phyloP scores from a whole-genome alignment of 2,797 vertebrate genomes.

The Luscinia luscinia region DNA sequence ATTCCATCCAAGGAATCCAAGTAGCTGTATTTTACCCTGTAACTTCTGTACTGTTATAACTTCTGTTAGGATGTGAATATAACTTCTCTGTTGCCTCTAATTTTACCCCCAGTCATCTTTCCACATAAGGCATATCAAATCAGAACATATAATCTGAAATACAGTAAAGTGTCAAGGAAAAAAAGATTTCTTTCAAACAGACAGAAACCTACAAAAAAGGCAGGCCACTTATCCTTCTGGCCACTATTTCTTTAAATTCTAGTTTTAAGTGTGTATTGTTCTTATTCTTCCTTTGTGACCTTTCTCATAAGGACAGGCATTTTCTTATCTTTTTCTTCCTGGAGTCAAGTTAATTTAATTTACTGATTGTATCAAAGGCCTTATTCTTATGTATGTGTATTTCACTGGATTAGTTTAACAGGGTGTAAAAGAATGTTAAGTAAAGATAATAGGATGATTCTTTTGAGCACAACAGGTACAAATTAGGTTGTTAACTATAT shows the following conservation, averaged over 20 bases:
- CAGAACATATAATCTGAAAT: not conserved
- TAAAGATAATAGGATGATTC: slow-evolving; percentile 73
- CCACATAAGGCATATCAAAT: not conserved
- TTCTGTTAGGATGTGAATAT: not conserved
- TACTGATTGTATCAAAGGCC: slow-evolving; percentile 73
- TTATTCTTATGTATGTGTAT: slow-evolving; percentile 67
- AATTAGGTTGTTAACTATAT: slow-evolving; percentile 62
- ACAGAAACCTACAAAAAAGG: not conserved
- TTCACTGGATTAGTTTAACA: slow-evolving; percentile 70
- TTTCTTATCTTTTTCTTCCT: slow-evolving; percentile 71
- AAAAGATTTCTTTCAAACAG: not conserved
- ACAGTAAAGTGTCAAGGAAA: not conserved
- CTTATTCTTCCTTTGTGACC: slow-evolving; percentile 42
- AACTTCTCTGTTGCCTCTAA: not conserved
- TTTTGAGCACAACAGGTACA: slow-evolving; percentile 66
- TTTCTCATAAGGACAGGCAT: slow-evolving; percentile 58
- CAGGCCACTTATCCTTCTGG: not conserved
- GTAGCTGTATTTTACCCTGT: not conserved
- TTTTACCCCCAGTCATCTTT: not conserved
- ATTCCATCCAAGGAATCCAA: not conserved
- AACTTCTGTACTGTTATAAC: not conserved
- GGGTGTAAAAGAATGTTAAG: slow-evolving; percentile 67
- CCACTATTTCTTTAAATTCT: not conserved
- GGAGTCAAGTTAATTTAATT: slow-evolving; percentile 76
- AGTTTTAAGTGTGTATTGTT: not conserved